Conservation (phyloP, 2,797 vertebrate species). For the Brotula barbata region DNA sequence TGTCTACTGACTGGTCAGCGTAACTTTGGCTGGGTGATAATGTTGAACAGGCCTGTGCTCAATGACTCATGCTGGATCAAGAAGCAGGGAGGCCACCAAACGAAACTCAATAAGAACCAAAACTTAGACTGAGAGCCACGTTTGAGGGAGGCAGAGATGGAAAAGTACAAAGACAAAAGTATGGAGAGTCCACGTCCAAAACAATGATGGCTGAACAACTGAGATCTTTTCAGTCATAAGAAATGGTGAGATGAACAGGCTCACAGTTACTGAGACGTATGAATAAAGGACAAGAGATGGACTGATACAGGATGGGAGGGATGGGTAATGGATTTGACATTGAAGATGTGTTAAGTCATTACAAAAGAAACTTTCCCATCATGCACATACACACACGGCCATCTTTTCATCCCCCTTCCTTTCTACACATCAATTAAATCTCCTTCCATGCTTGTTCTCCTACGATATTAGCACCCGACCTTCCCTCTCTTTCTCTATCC, state of each 20-base stretch:
- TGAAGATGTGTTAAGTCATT: conserved; percentile 7
- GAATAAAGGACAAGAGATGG: not conserved
- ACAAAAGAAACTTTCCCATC: conserved; percentile 25
- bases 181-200: conserved; percentile 11
- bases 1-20: not conserved
- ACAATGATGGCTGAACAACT: conserved; percentile 8
- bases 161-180: conserved; percentile 1
- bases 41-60: not conserved
- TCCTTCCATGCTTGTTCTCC: conserved; percentile 57
- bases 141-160: not conserved
- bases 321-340: conserved; percentile 11
- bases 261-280: not conserved
- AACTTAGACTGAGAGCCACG: conserved; percentile 25
- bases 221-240: conserved; percentile 1
- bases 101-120: conserved; percentile 8
- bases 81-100: conserved; percentile 15
- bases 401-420: conserved; percentile 60
- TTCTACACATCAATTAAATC: conserved; percentile 77
- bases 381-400: conserved; percentile 4
- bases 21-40: not conserved
- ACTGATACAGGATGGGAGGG: not conserved
- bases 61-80: conserved; percentile 33
- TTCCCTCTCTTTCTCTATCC: conserved; percentile 48
- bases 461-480: conserved; percentile 64
- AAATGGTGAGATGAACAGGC: conserved; percentile 31